A percentile compares a stretch with the other conserved stretches of the same genome.
These are phyloP conservation scores for Microplitis deprimator DNA, from an alignment of 2,888 invertebrate species.

Conservation along the genomic window DNA sequence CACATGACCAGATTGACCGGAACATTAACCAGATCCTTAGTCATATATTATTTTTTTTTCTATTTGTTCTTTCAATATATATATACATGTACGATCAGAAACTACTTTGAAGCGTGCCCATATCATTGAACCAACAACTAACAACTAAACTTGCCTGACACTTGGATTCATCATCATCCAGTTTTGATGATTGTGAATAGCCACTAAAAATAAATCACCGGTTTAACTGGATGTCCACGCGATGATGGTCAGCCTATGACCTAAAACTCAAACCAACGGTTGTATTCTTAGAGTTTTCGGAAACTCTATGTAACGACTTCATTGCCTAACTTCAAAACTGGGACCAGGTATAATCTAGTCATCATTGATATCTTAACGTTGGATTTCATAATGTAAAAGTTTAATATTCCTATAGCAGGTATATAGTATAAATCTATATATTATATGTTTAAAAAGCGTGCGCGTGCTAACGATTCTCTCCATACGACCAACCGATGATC, in stretches of 20 bases:
- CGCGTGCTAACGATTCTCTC: constrained; percentile 52
- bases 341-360: constrained; percentile 32
- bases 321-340: constrained; percentile 4
- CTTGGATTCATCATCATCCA: constrained; percentile 44
- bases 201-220: constrained; percentile 38
- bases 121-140: constrained; percentile 26
- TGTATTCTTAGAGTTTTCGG: constrained; percentile 36
- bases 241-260: constrained; percentile 44
- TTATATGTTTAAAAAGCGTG: not conserved
- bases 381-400: constrained; percentile 22
- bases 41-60: constrained; percentile 48
- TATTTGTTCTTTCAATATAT: constrained; percentile 42
- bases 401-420: constrained; percentile 31
- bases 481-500: constrained; percentile 28
- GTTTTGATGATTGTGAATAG: not conserved
- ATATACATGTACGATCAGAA: constrained; percentile 6
- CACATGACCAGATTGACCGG: constrained; percentile 64
- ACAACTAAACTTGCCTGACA: not conserved
- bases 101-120: constrained; percentile 26
- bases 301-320: constrained; percentile 47
- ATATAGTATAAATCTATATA: constrained; percentile 1
- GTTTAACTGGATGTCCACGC: constrained; percentile 40
- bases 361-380: constrained; percentile 40
- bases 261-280: constrained; percentile 33
- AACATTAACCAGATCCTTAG: constrained; percentile 50